These are phyloP conservation scores for Lycaena phlaeas DNA, from an alignment of 2,888 invertebrate species.

Conservation along the genomic window DNA sequence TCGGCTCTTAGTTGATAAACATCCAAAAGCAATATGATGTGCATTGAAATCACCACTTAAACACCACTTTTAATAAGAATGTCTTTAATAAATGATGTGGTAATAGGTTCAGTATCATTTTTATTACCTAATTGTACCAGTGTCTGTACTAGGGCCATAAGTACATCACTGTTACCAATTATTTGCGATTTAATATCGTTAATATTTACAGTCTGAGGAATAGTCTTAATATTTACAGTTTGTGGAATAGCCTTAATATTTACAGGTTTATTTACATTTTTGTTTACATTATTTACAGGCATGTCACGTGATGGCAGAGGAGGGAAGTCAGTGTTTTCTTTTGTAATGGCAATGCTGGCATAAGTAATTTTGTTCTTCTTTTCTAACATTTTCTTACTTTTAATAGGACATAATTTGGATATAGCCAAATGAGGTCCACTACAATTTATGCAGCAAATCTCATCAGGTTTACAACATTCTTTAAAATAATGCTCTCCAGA, in stretches of 20 bases:
- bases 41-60: slow-evolving; percentile 3
- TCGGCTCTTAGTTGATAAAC: background rate
- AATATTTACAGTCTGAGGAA: too few species aligned
- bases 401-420: slow-evolving; percentile 10
- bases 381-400: slow-evolving; percentile 11
- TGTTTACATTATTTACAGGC: background rate
- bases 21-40: slow-evolving; percentile 3
- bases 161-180: too few species aligned
- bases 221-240: too few species aligned
- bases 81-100: too few species aligned
- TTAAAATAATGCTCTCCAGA: background rate
- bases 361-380: slow-evolving; percentile 8
- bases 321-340: too few species aligned
- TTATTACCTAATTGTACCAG: too few species aligned
- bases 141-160: too few species aligned
- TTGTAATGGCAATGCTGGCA: too few species aligned
- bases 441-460: slow-evolving; percentile 11
- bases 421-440: slow-evolving; percentile 10
- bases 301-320: background rate
- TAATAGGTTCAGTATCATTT: too few species aligned
- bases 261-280: slow-evolving; percentile 4
- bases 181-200: too few species aligned
- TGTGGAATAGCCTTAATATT: too few species aligned
- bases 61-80: background rate
- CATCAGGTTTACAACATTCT: slow-evolving; percentile 6